Evolutionary conservation across 2,888 invertebrate species (phyloP).

Genomic region (Lamellibrachia columna): DNA sequence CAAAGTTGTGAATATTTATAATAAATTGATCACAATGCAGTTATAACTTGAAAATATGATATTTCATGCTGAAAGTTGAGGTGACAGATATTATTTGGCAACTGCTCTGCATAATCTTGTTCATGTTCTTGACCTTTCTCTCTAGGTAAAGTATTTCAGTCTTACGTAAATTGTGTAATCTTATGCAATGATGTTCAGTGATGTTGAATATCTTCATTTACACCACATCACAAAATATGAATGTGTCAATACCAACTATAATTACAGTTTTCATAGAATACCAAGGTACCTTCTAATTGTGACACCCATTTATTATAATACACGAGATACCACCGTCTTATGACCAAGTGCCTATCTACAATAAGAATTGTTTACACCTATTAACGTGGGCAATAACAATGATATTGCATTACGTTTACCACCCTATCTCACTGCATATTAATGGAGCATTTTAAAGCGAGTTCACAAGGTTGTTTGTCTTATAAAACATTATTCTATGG

Average conservation of each 20-base stretch:
- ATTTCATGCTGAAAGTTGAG: too few relatives aligned
- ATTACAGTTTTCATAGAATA: not conserved
- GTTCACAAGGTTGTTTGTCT: not conserved
- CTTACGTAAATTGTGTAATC: too few relatives aligned
- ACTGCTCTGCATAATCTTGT: too few relatives aligned
- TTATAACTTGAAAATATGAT: too few relatives aligned
- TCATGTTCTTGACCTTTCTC: too few relatives aligned
- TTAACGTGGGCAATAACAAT: not conserved
- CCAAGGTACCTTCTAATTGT: not conserved
- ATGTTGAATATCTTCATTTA: not conserved
- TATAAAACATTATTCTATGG: not conserved
- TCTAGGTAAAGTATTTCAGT: too few relatives aligned
- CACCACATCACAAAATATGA: not conserved
- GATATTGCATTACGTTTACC: not conserved
- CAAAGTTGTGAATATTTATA: not conserved
- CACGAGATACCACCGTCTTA: not conserved
- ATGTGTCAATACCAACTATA: not conserved
- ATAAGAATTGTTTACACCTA: not conserved
- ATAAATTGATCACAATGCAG: too few relatives aligned
- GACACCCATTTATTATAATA: not conserved
- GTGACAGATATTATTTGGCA: too few relatives aligned
- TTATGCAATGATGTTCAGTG: too few relatives aligned
- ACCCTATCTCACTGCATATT: not conserved
- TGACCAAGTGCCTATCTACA: not conserved
- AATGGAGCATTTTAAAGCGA: not conserved